phyloP scores from a whole-genome alignment of 2,113 vertebrate genomes.

The Cisticola juncidis region DNA sequence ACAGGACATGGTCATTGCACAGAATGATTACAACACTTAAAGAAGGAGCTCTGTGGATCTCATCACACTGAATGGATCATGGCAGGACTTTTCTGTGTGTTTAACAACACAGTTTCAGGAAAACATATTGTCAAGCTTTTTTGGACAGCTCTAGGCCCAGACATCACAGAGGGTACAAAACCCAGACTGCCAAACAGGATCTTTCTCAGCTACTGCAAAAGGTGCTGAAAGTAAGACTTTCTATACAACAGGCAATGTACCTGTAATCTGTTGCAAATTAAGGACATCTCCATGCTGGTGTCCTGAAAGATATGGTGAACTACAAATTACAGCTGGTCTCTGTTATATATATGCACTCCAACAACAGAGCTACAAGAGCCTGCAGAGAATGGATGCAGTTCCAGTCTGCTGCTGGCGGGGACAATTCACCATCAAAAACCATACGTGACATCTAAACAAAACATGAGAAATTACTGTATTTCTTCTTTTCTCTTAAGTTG shows the following conservation, averaged over 20 bases:
- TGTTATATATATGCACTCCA: neutral
- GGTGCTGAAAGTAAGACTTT: neutral
- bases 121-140: neutral
- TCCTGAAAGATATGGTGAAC: neutral
- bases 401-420: neutral
- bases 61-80: neutral
- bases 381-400: neutral
- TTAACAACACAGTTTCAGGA: neutral
- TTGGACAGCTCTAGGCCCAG: neutral
- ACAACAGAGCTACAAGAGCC: neutral
- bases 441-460: neutral
- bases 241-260: neutral
- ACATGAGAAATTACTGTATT: accelerated
- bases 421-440: neutral
- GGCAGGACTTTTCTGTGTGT: neutral
- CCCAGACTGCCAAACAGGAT: neutral
- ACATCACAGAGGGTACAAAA: neutral
- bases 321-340: neutral
- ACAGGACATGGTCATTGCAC: neutral
- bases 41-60: neutral
- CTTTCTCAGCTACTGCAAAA: neutral
- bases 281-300: neutral
- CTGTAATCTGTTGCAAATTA: neutral
- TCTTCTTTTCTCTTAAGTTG: neutral
- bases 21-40: neutral